phyloP scores from a whole-genome alignment of 2,797 vertebrate genomes.

The Allobates femoralis region DNA sequence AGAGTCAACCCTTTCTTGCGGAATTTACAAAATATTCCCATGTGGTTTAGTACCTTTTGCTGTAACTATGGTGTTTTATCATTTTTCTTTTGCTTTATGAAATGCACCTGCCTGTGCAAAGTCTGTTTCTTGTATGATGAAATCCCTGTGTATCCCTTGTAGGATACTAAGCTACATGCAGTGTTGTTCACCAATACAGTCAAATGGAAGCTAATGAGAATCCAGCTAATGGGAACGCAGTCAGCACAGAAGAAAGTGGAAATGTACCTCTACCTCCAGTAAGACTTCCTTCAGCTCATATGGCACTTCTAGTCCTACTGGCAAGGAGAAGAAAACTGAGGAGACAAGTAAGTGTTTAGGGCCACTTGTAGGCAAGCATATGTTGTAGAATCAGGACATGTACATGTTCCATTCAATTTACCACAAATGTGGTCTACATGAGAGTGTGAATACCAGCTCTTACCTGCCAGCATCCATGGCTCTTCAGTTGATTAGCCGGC shows the following conservation, averaged over 20 bases:
- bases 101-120: too few relatives aligned
- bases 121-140: neutral
- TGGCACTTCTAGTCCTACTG: slow-evolving; percentile 11
- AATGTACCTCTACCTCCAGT: neutral
- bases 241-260: neutral
- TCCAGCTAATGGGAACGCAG: neutral
- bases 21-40: too few relatives aligned
- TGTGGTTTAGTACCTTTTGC: too few relatives aligned
- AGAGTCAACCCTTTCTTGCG: too few relatives aligned
- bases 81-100: too few relatives aligned
- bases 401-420: neutral
- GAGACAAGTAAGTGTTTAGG: neutral
- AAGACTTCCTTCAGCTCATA: slow-evolving; percentile 16
- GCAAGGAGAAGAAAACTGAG: slow-evolving; percentile 10
- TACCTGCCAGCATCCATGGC: too few relatives aligned
- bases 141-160: neutral
- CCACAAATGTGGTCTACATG: too few relatives aligned
- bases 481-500: too few relatives aligned
- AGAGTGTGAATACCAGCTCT: too few relatives aligned
- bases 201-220: too few relatives aligned
- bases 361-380: neutral
- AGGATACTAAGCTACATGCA: neutral
- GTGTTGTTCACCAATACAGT: too few relatives aligned
- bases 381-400: neutral
- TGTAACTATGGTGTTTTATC: too few relatives aligned